phyloP scores from a whole-genome alignment of 1,140 invertebrate species.

The Polypedilum pembai region DNA sequence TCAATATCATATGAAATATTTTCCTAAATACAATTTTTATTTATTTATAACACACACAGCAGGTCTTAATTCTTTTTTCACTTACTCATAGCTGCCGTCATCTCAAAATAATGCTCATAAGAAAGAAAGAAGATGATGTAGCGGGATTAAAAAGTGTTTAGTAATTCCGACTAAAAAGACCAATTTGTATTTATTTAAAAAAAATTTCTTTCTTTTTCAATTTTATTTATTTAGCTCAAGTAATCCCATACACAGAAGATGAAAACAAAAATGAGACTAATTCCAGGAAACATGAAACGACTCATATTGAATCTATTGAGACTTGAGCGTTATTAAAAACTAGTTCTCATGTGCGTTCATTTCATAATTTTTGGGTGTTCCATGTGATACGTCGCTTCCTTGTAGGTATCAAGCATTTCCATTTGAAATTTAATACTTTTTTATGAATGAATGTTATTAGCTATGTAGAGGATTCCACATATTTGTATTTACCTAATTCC shows the following conservation, averaged over 20 bases:
- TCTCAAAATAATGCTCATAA: not conserved
- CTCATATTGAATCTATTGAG: not conserved
- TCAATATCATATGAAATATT: no score
- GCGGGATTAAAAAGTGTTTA: not conserved
- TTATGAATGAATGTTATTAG: slow-evolving; percentile 11
- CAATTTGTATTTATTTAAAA: slow-evolving; percentile 8
- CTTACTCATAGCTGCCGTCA: not conserved
- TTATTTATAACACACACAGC: no score
- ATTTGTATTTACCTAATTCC: not conserved
- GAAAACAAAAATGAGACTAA: not conserved
- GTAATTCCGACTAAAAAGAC: not conserved
- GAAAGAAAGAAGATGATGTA: not conserved
- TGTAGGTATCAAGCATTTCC: not conserved
- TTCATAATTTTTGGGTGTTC: slow-evolving; percentile 16
- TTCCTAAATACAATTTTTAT: no score
- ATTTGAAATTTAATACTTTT: slow-evolving; percentile 14
- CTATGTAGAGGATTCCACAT: not conserved
- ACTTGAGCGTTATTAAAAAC: not conserved
- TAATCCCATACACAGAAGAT: slow-evolving; percentile 5
- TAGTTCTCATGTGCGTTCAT: not conserved
- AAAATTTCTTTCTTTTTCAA: not conserved
- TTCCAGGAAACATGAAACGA: slow-evolving; percentile 11
- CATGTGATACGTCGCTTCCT: not conserved
- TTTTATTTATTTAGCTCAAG: slow-evolving; percentile 6
- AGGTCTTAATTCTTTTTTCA: not conserved